Percentiles rank a stretch among this genome's conserved stretches.
These are phyloP conservation scores for Sebastes itinus DNA, from an alignment of 2,797 vertebrate species.

Conservation along the genomic window DNA sequence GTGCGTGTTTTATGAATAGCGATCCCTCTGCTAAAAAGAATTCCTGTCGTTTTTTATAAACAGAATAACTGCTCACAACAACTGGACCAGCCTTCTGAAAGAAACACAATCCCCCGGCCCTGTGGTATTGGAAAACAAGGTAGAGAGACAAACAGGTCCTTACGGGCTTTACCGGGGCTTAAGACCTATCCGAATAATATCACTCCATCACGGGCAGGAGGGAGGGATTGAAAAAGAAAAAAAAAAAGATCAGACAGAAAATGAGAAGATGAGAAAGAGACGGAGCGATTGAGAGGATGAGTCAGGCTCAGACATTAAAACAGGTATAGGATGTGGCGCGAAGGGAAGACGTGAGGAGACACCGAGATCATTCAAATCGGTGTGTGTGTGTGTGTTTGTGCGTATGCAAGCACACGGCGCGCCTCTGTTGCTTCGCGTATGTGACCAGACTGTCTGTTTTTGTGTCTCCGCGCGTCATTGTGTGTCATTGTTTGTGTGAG, in stretches of 20 bases:
- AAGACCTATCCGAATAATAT: conserved; percentile 73
- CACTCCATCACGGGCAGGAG: conserved; percentile 70
- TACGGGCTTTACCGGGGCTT: conserved; percentile 70
- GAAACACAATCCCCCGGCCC: conserved; percentile 52
- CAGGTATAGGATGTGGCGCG: conserved; percentile 71
- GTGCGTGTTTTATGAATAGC: conserved; percentile 36
- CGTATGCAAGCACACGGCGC: conserved; percentile 18
- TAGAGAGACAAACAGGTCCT: conserved; percentile 67
- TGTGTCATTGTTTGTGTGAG: conserved; percentile 74
- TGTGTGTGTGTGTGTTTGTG: conserved; percentile 14
- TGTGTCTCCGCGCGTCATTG: conserved; percentile 56
- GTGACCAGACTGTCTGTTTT: conserved; percentile 75
- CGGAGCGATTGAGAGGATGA: conserved; percentile 73
- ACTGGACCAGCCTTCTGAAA: conserved; percentile 46
- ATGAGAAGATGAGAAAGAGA: conserved; percentile 75
- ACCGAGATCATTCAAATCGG: conserved; percentile 70
- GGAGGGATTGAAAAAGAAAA: conserved; percentile 59
- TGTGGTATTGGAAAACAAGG: conserved; percentile 66
- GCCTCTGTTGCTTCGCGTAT: conserved; percentile 61
- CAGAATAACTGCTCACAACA: conserved; percentile 13
- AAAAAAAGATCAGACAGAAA: conserved; percentile 69
- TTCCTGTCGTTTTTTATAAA: conserved; percentile 9
- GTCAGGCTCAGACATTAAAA: conserved; percentile 78
- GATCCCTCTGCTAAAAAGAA: conserved; percentile 12
- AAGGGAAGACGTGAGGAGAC: conserved; percentile 65